Evolutionary conservation across 2,888 invertebrate genomes (phyloP), one percentile per base, ranked within the genome.

Genomic region (Drosophila ezoana): DNA sequence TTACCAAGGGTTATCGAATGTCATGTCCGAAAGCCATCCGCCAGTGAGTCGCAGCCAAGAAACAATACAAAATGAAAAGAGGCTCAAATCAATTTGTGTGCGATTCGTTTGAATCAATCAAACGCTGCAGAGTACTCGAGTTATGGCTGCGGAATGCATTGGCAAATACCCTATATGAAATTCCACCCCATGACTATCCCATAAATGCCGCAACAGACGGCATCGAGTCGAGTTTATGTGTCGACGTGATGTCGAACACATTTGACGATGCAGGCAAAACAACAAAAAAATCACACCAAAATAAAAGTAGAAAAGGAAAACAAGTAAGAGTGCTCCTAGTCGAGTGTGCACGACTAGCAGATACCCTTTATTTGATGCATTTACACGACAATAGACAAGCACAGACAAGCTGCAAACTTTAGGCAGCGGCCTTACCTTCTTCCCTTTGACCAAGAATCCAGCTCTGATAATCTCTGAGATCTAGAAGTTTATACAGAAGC

Each of bases 231-330:
- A n/a, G 37, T 14, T 64, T 64, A 52, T 68, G 76, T 76, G 74
- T 57, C 69, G 70, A 83, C 82, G 82, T 87, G 85, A 87, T 87
- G 76, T 76, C 72, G 78, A 68, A 59, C 84, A 77, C 78, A 83
- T 66, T 56, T 54, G 58, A 69, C 64, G 57, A 68, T 57, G n/a
- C 57, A 58, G 48, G 14, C 51, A 23, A 18, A 37, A 8, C 8
- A 28, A 28, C 2, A 56, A 45, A 11, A 20, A 18, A 13, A 18
- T 4, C 45, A 23, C 11, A 53, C 38, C 28, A n/a, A 49, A 41
- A 14, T 2, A 18, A 43, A 2, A 23, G n/a, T 28, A 5, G 4
- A 28, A 14, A 13, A 43, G 10, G 16, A 9, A 40, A 1, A 49
- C 28, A 28, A 28, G 28, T 28, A 28, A 28, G 28, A 28, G 8